These are phyloP conservation scores for Phalloptychus januarius DNA, from an alignment of 2,797 vertebrate species.

Conservation along the genomic window DNA sequence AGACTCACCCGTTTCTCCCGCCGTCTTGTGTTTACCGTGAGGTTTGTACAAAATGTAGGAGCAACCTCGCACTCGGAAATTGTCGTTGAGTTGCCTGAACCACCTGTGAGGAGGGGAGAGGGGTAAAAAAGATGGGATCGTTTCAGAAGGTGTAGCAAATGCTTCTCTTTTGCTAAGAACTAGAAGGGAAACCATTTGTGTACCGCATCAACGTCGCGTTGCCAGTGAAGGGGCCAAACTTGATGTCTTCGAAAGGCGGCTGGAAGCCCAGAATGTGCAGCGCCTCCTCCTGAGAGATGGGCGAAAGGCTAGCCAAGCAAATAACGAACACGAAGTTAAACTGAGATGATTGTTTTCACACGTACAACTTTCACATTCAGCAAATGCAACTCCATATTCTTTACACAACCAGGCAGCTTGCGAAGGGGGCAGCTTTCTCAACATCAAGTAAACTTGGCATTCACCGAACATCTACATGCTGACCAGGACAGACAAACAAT, in stretches of 20 bases:
- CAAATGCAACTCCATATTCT: background rate
- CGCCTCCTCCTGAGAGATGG: constrained; percentile 97
- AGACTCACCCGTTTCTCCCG: constrained; percentile 92
- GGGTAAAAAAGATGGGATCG: background rate
- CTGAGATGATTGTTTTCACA: background rate
- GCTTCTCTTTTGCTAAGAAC: background rate
- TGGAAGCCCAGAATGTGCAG: constrained; percentile 97
- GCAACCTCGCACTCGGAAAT: constrained; percentile 94
- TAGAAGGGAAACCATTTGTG: background rate
- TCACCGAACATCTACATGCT: background rate
- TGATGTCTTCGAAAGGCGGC: constrained; percentile 97
- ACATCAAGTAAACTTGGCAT: background rate
- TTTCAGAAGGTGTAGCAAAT: background rate
- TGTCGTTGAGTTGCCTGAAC: constrained; percentile 99
- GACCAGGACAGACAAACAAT: background rate
- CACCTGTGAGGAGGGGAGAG: constrained; percentile 79
- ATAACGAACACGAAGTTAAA: constrained; percentile 1
- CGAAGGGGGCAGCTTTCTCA: background rate
- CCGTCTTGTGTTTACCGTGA: constrained; percentile 98
- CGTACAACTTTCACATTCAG: background rate
- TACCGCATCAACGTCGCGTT: constrained; percentile 98
- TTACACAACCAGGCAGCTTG: background rate
- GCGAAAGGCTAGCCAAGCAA: constrained; percentile 84
- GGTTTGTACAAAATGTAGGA: constrained; percentile 98
- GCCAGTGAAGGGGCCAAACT: constrained; percentile 97